Conservation (phyloP, 2,113 vertebrate species). For the Rhynchopsitta pachyrhyncha region DNA sequence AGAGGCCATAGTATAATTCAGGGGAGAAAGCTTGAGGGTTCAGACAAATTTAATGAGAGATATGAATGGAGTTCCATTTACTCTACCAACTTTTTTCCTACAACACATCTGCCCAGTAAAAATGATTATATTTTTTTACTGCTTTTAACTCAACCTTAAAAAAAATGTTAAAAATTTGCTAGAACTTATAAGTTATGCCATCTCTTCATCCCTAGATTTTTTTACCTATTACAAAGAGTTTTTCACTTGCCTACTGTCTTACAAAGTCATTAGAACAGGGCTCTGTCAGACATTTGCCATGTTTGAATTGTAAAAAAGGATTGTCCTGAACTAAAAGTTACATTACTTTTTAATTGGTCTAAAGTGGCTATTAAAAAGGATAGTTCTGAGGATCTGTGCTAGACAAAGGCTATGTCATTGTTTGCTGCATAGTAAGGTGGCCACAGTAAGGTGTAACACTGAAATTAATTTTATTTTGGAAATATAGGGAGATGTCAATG, state of each 20-base stretch:
- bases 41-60: neutral
- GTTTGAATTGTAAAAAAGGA: neutral
- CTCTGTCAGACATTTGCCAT: neutral
- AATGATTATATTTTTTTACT: neutral
- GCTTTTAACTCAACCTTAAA: neutral
- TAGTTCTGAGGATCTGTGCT: neutral
- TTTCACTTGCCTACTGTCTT: neutral
- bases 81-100: neutral
- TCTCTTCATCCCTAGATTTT: neutral
- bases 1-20: neutral
- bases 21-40: neutral
- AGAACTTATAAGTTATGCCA: neutral
- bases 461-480: neutral
- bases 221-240: neutral
- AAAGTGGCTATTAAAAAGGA: neutral
- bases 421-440: neutral
- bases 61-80: neutral
- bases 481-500: neutral
- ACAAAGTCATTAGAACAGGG: neutral
- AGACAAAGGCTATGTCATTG: neutral
- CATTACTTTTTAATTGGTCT: neutral
- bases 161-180: neutral
- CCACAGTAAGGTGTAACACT: neutral
- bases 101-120: neutral
- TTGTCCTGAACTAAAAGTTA: neutral